These are phyloP conservation scores for Nezara viridula DNA, from an alignment of 2,888 invertebrate species.

Conservation along the genomic window DNA sequence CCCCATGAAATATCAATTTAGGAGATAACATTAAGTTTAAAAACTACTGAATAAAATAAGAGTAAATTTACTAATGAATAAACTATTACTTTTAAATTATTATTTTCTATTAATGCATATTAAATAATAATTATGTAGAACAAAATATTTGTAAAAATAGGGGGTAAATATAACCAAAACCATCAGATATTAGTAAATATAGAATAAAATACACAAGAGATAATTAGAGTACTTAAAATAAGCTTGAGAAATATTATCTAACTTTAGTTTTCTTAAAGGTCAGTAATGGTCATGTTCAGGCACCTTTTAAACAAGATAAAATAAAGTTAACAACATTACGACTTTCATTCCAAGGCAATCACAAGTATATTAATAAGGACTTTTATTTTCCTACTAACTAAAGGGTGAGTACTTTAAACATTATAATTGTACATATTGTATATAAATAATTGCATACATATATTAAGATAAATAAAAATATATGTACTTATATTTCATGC, in stretches of 20 bases:
- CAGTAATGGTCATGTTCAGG: neutral
- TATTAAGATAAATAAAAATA: neutral
- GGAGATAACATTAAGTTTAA: no score
- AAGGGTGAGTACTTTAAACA: slow-evolving; percentile 37
- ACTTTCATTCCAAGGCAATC: neutral
- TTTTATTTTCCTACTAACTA: slow-evolving; percentile 32
- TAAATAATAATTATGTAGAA: no score
- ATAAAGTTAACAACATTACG: slow-evolving; percentile 1
- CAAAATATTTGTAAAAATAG: no score
- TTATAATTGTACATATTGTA: neutral
- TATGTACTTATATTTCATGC: neutral
- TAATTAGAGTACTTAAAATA: slow-evolving; percentile 1
- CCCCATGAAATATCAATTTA: no score
- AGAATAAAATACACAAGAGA: neutral
- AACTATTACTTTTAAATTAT: no score
- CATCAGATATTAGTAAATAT: neutral
- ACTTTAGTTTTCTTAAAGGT: slow-evolving; percentile 40
- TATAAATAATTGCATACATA: neutral
- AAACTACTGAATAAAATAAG: no score
- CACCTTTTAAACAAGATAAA: slow-evolving; percentile 2
- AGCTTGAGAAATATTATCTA: neutral
- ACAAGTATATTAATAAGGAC: slow-evolving; percentile 36
- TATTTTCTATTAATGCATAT: no score
- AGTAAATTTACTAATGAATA: no score
- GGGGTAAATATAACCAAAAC: no score